These are phyloP conservation scores for Penelope pileata DNA, from an alignment of 2,113 vertebrate genomes.

Conservation along the genomic window DNA sequence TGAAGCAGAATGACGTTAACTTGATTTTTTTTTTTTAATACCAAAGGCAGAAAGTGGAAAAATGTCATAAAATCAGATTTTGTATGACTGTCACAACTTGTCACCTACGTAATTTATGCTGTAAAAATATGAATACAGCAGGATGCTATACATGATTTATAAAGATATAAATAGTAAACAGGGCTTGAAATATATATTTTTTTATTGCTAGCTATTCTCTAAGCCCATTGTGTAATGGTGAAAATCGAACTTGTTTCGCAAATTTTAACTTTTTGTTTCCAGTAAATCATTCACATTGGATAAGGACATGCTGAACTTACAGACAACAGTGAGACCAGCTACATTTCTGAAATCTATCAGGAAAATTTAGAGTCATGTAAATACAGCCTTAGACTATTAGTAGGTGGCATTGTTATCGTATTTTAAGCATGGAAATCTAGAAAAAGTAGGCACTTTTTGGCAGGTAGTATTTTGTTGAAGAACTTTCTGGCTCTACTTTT, in stretches of 20 bases:
- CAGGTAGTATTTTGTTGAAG: background rate
- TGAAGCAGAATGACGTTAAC: slow-evolving; percentile 33
- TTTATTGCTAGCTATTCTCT: slow-evolving; percentile 27
- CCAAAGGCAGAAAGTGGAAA: slow-evolving; percentile 10
- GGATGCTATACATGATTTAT: slow-evolving; percentile 62
- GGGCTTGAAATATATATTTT: slow-evolving; percentile 34
- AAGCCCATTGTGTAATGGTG: background rate
- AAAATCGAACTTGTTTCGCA: slow-evolving; percentile 18
- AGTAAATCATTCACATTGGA: background rate
- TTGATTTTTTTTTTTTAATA: background rate
- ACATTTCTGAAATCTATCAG: slow-evolving; percentile 7
- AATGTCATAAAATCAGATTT: slow-evolving; percentile 61
- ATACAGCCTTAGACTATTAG: background rate
- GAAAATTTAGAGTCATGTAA: slow-evolving; percentile 1
- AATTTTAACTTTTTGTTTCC: slow-evolving; percentile 12
- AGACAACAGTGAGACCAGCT: background rate
- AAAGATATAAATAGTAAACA: slow-evolving; percentile 67
- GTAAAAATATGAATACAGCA: slow-evolving; percentile 56
- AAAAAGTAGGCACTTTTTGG: background rate
- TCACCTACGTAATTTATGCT: slow-evolving; percentile 63
- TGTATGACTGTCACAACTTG: slow-evolving; percentile 58
- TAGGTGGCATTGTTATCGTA: background rate
- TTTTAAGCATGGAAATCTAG: background rate
- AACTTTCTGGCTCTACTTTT: background rate
- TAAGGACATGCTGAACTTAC: background rate